A percentile compares a stretch with the other conserved stretches of the same genome.
Evolutionary conservation across 2,888 invertebrate genomes (phyloP).

Genomic region (Cantharis flavilabris): DNA sequence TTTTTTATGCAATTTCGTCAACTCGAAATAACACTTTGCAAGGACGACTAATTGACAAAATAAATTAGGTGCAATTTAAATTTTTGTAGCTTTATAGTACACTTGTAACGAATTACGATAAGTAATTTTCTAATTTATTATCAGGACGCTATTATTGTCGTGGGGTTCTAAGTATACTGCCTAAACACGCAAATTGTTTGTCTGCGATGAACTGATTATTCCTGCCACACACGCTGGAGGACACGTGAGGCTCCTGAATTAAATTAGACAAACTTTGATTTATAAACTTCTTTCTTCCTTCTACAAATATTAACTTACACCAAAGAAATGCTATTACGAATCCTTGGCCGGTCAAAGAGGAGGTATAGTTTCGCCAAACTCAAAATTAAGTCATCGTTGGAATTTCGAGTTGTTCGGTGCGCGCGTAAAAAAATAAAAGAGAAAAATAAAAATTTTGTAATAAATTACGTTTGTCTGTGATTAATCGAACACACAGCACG

Average conservation of each 20-base stretch:
- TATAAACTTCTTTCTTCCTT: conserved; percentile 5
- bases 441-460: neutral
- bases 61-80: neutral
- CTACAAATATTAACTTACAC: neutral
- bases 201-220: conserved; percentile 42
- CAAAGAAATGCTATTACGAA: neutral
- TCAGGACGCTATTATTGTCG: neutral
- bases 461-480: conserved; percentile 14
- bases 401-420: neutral
- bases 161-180: neutral
- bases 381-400: neutral
- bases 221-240: conserved; percentile 45
- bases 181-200: conserved; percentile 24
- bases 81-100: neutral
- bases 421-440: neutral
- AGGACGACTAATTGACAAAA: neutral
- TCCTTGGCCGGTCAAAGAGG: neutral
- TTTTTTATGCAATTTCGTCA: neutral
- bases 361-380: neutral
- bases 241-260: conserved; percentile 45
- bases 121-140: neutral
- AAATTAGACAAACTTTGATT: conserved; percentile 2
- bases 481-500: conserved; percentile 18
- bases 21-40: neutral
- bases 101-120: neutral